Conservation (phyloP, 2,113 vertebrate species). For the Aythya baeri region DNA sequence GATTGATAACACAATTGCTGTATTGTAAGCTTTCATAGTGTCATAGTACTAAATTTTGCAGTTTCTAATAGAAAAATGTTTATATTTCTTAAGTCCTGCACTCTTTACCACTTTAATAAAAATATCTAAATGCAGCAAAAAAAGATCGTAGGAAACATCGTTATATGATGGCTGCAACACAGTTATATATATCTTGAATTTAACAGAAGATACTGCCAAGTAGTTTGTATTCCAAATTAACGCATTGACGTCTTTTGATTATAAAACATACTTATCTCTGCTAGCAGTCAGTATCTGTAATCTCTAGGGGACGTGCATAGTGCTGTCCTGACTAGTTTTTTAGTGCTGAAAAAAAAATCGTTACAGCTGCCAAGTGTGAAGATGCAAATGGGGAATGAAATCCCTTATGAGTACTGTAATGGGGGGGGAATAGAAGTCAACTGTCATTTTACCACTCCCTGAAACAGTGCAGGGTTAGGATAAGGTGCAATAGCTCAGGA, state of each 20-base stretch:
- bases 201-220: conserved; percentile 9
- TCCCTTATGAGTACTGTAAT: not conserved
- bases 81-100: conserved; percentile 28
- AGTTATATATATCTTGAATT: not conserved
- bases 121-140: not conserved
- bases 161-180: not conserved
- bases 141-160: not conserved
- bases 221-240: not conserved
- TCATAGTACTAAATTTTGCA: conserved; percentile 3
- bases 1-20: not conserved
- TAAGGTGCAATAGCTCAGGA: not conserved
- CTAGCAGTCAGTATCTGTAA: not conserved
- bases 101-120: conserved; percentile 54
- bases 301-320: fast-evolving
- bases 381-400: not conserved
- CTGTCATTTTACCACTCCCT: not conserved
- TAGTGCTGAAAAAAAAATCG: not conserved
- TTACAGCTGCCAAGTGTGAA: not conserved
- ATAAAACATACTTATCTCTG: not conserved
- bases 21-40: conserved; percentile 24
- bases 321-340: not conserved
- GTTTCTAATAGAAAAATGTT: not conserved
- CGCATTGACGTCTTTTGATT: not conserved
- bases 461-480: not conserved
- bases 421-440: not conserved